Evolutionary conservation across 2,797 vertebrate genomes (phyloP), one percentile per base, ranked within the genome.

Genomic region (Falco biarmicus): DNA sequence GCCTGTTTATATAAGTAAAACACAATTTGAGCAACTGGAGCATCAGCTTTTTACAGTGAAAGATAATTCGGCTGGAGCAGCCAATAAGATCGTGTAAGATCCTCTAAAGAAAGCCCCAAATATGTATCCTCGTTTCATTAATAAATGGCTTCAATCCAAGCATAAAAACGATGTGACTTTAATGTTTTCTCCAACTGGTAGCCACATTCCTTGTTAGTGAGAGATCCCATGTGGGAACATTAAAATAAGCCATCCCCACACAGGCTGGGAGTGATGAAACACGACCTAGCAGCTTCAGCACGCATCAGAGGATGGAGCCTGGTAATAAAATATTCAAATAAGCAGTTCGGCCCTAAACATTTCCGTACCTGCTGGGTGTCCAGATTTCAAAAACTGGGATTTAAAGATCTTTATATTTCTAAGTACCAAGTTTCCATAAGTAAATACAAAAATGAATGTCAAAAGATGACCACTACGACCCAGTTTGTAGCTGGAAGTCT

Each of bases 161-260:
- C 88, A 83, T 82, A 93, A 87, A 90, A 92, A 47, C 1, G 2
- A 92, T 77, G 90, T 73, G 75, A 88, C 88, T 94, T 93, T 93
- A 95, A 89, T 87, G 90, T 74, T 77, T 96, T 95, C 88, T 92
- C 84, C 90, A 92, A 94, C 91, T 87, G 66, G 90, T 94, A 91
- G 90, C 84, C 84, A 89, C 78, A 87, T 87, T 95, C 93, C 88
- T 95, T 94, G 74, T 80, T 96, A 93, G 80, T 0, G 0, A 83
- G 75, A 89, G 88, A 93, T 95, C 86, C 90, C 93, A 26, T 85
- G 75, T 85, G 92, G 78, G 94, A 92, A 89, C 39, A 56, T 87
- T 94, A 90, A 87, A 92, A 85, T 61, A 85, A 93, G 75, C 77
- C 87, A 89, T 82, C 84, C 86, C 71, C 71, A 68, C n/a, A 19